Percentiles rank a stretch among this genome's conserved stretches.
Evolutionary conservation across 2,888 invertebrate genomes (phyloP).

Genomic region (Erynnis tages): DNA sequence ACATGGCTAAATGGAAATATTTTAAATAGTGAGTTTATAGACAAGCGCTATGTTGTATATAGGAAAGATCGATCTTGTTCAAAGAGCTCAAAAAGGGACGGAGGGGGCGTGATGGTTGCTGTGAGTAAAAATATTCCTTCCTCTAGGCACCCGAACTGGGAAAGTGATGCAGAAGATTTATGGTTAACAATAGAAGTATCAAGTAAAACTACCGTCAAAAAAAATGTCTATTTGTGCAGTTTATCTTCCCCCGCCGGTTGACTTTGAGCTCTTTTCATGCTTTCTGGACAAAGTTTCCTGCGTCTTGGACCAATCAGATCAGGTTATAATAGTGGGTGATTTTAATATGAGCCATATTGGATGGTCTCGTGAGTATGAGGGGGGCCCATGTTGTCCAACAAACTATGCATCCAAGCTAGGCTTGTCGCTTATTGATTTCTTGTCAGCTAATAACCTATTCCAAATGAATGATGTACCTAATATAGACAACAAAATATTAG

Average conservation of each 20-base stretch:
- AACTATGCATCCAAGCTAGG: conserved; percentile 26
- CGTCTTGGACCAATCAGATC: conserved; percentile 23
- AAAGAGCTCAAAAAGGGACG: conserved; percentile 5
- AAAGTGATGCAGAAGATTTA: conserved; percentile 19
- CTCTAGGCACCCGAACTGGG: conserved; percentile 5
- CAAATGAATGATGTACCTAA: conserved; percentile 30
- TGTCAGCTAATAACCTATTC: conserved; percentile 24
- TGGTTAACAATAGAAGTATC: conserved; percentile 22
- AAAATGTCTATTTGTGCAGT: conserved; percentile 28
- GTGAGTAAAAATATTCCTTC: conserved; percentile 19
- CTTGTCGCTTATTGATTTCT: conserved; percentile 29
- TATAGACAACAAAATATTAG: conserved; percentile 24
- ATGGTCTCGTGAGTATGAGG: conserved; percentile 10
- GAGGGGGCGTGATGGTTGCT: conserved; percentile 27
- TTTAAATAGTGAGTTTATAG: background rate
- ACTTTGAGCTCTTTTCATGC: background rate
- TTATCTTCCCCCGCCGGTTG: conserved; percentile 29
- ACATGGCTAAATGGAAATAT: conserved; percentile 13
- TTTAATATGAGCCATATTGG: conserved; percentile 31
- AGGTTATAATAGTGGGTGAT: conserved; percentile 29
- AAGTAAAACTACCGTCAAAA: conserved; percentile 4
- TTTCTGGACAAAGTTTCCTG: conserved; percentile 21
- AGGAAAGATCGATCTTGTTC: background rate
- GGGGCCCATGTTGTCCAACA: conserved; percentile 12
- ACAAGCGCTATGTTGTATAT: conserved; percentile 1